Evolutionary conservation across 2,888 invertebrate genomes (phyloP), one percentile per base, ranked within the genome.

Genomic region (Tanytarsus gracilentus): DNA sequence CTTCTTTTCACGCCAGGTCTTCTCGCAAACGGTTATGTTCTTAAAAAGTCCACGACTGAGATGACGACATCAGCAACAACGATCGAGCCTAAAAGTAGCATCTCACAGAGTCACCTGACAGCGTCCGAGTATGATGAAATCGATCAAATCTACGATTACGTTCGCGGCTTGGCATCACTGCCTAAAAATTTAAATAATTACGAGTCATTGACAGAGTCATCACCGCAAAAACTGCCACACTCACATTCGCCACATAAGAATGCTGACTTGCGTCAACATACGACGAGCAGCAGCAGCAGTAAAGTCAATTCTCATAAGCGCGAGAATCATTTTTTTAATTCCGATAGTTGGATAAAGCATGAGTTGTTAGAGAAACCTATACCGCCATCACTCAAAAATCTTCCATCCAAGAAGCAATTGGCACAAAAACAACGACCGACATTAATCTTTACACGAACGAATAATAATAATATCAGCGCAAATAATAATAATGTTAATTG

Each of bases 71-170:
- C 86, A 44, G 89, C 88, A 70, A 3, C 9, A 21, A n/a, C 21
- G 25, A 16, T 76, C 62, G 76, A 79, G 62, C n/a, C n/a, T n/a
- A 79, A 77, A 65, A 78, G 73, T 67, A 78, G 77, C 66, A 76
- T 77, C 64, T 70, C 68, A 63, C 72, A 70, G 64, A 77, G 76
- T 65, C 81, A 79, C 66, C 77, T 80, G 69, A 86, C 84, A 29
- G 86, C 84, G 27, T 89, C 90, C 70, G 92, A 93, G 68, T 93
- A 95, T 73, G 92, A 94, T 67, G 94, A 96, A 75, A 93, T 96
- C 66, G 95, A 96, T 77, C 92, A 95, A 74, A 92, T 96, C 65
- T 96, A 96, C 71, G 93, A 94, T 71, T 96, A 95, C 72, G 93
- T 96, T 0, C 79, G 95, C 63, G 94, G 95, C 1, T 87, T 95